Conservation (phyloP, 2,113 vertebrate genomes). For the Anser cygnoides region DNA sequence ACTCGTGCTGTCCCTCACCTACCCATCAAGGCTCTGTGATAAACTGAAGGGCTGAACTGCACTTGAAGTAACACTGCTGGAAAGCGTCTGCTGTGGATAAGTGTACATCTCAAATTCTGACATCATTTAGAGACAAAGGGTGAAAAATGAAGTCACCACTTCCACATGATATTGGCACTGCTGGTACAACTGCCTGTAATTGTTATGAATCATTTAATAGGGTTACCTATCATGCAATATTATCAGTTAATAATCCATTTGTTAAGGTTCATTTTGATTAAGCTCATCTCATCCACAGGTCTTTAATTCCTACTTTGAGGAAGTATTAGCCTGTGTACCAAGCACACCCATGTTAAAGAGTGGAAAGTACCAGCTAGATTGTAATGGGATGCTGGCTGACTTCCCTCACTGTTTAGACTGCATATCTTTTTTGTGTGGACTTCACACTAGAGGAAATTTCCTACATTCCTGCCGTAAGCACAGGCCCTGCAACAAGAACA, state of each 20-base stretch:
- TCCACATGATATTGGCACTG: conserved; percentile 56
- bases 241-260: conserved; percentile 62
- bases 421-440: neutral
- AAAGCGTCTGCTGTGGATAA: conserved; percentile 39
- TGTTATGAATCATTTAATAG: conserved; percentile 46
- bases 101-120: conserved; percentile 14
- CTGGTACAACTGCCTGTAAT: conserved; percentile 46
- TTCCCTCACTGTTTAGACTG: conserved; percentile 29
- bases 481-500: neutral
- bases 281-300: conserved; percentile 1
- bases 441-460: neutral
- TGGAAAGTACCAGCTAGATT: neutral
- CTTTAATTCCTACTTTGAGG: conserved; percentile 36
- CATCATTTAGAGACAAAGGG: conserved; percentile 59
- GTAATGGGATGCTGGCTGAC: conserved; percentile 10
- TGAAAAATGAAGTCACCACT: conserved; percentile 58
- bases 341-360: neutral
- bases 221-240: conserved; percentile 54
- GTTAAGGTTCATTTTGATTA: conserved; percentile 37
- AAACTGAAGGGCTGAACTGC: conserved; percentile 44
- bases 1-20: neutral
- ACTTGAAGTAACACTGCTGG: neutral
- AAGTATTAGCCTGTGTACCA: neutral
- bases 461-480: neutral
- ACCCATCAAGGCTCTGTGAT: neutral